Percentiles rank a stretch among this genome's conserved stretches.
Evolutionary conservation across 2,888 invertebrate genomes (phyloP).

Genomic region (Macaria liturata): DNA sequence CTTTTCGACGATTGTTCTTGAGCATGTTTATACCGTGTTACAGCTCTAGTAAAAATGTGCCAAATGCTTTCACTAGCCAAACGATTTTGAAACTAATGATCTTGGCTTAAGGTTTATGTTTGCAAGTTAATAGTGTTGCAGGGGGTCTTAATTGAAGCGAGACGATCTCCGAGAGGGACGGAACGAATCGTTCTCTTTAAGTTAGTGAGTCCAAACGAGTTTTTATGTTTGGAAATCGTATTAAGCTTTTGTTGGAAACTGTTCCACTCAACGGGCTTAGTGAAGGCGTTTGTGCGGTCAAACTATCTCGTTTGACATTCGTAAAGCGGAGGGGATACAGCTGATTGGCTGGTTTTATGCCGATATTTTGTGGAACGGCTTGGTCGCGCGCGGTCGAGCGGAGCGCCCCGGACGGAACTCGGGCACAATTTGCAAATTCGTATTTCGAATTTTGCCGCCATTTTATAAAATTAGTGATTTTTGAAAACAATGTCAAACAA

Average conservation of each 20-base stretch:
- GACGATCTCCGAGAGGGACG: slow-evolving; percentile 67
- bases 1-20: slow-evolving; percentile 58
- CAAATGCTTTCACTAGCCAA: slow-evolving; percentile 40
- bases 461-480: slow-evolving; percentile 34
- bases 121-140: slow-evolving; percentile 39
- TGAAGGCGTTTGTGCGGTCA: slow-evolving; percentile 80
- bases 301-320: slow-evolving; percentile 74
- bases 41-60: slow-evolving; percentile 58
- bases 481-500: slow-evolving; percentile 39
- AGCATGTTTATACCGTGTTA: slow-evolving; percentile 64
- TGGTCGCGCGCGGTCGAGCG: slow-evolving; percentile 71
- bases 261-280: slow-evolving; percentile 82
- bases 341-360: slow-evolving; percentile 71
- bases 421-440: slow-evolving; percentile 47
- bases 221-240: slow-evolving; percentile 83
- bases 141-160: slow-evolving; percentile 75
- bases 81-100: slow-evolving; percentile 39
- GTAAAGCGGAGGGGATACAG: slow-evolving; percentile 69
- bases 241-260: slow-evolving; percentile 83
- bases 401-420: slow-evolving; percentile 55
- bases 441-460: slow-evolving; percentile 33
- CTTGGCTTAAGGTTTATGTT: slow-evolving; percentile 29
- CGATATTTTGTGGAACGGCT: slow-evolving; percentile 71
- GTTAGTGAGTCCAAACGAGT: slow-evolving; percentile 82
- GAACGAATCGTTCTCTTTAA: slow-evolving; percentile 74